Evolutionary conservation across 2,797 vertebrate species (phyloP).

Genomic region (Balearica regulorum): DNA sequence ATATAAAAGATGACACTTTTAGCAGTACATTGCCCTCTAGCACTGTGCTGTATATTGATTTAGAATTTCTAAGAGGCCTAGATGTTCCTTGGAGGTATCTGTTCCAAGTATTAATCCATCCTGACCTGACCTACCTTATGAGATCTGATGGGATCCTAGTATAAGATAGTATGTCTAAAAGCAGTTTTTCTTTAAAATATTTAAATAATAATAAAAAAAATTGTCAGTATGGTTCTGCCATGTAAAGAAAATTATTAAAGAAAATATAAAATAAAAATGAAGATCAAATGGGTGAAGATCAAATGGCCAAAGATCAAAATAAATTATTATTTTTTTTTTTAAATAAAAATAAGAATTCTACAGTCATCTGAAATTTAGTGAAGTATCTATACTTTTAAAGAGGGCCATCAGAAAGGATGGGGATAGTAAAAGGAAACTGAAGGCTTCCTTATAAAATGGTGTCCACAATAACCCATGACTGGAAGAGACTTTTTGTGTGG

Average conservation of each 20-base stretch:
- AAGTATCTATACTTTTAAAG: not conserved
- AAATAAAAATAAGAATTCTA: not conserved
- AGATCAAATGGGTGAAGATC: not conserved
- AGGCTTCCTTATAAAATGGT: not conserved
- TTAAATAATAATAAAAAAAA: not conserved
- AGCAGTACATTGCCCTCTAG: not conserved
- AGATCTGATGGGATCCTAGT: not conserved
- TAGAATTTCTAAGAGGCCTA: not conserved
- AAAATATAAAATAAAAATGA: not conserved
- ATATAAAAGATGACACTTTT: not conserved
- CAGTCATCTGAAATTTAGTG: not conserved
- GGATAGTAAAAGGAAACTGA: not conserved
- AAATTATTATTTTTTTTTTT: not conserved
- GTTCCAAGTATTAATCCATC: not conserved
- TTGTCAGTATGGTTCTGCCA: not conserved
- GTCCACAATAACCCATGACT: not conserved
- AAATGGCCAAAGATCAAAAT: not conserved
- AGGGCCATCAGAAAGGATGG: not conserved
- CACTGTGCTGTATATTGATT: not conserved
- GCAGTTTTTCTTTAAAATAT: not conserved
- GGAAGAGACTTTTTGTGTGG: not conserved
- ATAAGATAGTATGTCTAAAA: not conserved
- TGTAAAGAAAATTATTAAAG: not conserved
- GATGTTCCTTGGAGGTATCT: not conserved
- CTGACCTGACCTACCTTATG: not conserved